Evolutionary conservation across 2,113 vertebrate species (phyloP).

Genomic region (Eretmochelys imbricata): DNA sequence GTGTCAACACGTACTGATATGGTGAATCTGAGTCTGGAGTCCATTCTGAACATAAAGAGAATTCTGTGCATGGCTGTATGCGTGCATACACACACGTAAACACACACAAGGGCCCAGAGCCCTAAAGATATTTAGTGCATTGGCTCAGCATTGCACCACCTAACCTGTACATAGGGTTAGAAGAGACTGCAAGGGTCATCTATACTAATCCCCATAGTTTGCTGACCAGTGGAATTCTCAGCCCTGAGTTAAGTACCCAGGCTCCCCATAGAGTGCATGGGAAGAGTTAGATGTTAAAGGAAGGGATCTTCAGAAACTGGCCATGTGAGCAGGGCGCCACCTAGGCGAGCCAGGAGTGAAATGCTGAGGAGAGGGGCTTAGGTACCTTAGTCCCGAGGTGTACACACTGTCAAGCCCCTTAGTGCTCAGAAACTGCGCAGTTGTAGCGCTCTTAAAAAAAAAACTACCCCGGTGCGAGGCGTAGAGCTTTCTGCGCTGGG

Average conservation of each 20-base stretch:
- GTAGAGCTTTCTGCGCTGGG: too few relatives aligned
- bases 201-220: neutral
- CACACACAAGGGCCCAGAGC: neutral
- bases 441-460: too few relatives aligned
- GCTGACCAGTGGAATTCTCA: neutral
- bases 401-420: too few relatives aligned
- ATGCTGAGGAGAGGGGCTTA: neutral
- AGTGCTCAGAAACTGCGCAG: too few relatives aligned
- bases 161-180: neutral
- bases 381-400: too few relatives aligned
- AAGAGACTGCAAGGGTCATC: too few relatives aligned
- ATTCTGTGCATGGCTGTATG: neutral
- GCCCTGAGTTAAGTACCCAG: neutral
- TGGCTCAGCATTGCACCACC: neutral
- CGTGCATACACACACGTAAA: fast-evolving
- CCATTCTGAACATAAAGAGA: neutral
- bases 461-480: too few relatives aligned
- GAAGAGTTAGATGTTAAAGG: neutral
- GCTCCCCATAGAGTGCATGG: too few relatives aligned
- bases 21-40: neutral
- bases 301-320: neutral
- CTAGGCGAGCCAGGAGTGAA: neutral
- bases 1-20: neutral
- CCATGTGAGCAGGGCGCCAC: neutral
- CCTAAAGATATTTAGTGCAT: neutral